Conservation (phyloP, 2,888 invertebrate species). For the Idaea straminata region DNA sequence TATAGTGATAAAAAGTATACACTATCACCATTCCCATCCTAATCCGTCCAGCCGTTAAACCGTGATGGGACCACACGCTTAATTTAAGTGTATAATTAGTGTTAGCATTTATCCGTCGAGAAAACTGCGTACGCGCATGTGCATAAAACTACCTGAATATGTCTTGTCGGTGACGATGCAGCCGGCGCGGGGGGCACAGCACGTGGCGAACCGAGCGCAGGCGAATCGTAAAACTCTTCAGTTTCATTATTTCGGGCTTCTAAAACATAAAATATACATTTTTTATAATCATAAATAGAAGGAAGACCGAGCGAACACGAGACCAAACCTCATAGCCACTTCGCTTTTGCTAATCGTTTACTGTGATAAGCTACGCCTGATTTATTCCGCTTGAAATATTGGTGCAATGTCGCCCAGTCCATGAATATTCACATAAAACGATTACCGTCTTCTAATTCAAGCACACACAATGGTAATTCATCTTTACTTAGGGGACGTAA, state of each 20-base stretch:
- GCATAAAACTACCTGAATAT: constrained; percentile 18
- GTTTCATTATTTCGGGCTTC: constrained; percentile 59
- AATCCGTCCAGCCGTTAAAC: too few species aligned
- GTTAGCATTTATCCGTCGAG: too few species aligned
- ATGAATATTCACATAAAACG: not conserved
- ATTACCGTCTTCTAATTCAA: constrained; percentile 61
- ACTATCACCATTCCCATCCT: too few species aligned
- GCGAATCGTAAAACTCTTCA: constrained; percentile 68
- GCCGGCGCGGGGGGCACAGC: constrained; percentile 38
- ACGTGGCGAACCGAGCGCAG: constrained; percentile 66
- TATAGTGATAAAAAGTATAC: too few species aligned
- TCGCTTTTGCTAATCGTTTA: too few species aligned
- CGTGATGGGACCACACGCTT: too few species aligned
- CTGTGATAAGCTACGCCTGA: not conserved
- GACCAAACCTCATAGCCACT: too few species aligned
- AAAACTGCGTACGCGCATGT: too few species aligned
- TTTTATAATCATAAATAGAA: not conserved
- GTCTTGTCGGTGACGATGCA: constrained; percentile 43
- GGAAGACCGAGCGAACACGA: not conserved
- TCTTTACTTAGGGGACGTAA: constrained; percentile 63
- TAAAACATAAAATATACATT: constrained; percentile 29
- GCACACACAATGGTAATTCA: constrained; percentile 76
- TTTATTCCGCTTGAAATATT: not conserved
- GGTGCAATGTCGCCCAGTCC: not conserved
- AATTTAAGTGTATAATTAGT: too few species aligned